Conservation (phyloP, 1,140 invertebrate species). For the Megathymus violae region DNA sequence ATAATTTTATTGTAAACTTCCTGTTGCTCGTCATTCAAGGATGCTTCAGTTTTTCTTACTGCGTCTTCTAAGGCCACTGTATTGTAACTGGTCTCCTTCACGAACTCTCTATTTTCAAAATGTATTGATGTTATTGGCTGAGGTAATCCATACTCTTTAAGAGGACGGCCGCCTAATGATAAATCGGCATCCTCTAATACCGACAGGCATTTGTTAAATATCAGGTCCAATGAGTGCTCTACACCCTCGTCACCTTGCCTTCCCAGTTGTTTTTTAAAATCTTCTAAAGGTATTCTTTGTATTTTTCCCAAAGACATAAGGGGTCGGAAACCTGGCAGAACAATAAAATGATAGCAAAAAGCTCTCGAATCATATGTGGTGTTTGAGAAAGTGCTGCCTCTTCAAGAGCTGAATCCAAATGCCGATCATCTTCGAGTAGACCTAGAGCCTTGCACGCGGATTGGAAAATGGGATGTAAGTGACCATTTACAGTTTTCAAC, state of each 20-base stretch:
- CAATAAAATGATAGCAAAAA: slow-evolving; percentile 26
- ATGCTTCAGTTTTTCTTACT: neutral
- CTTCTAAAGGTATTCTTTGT: slow-evolving; percentile 20
- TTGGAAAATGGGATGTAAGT: slow-evolving; percentile 60
- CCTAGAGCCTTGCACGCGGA: slow-evolving; percentile 63
- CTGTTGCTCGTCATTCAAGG: slow-evolving; percentile 30
- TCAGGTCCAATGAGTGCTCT: no score
- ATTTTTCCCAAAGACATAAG: slow-evolving; percentile 21
- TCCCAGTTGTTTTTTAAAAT: slow-evolving; percentile 21
- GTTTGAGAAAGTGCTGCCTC: slow-evolving; percentile 12
- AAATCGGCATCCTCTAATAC: no score
- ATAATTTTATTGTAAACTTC: slow-evolving; percentile 31
- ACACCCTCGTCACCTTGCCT: neutral
- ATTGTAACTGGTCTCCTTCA: no score
- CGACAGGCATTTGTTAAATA: no score
- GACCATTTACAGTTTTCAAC: slow-evolving; percentile 66
- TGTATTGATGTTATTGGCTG: no score
- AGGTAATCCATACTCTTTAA: no score
- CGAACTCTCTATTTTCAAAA: no score
- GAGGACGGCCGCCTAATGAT: no score
- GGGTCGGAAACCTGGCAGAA: slow-evolving; percentile 15
- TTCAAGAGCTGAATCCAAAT: slow-evolving; percentile 28
- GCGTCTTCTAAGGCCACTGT: no score
- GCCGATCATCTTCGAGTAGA: slow-evolving; percentile 37
- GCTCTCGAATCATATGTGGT: slow-evolving; percentile 16